These are phyloP conservation scores for Emys orbicularis DNA, from an alignment of 2,797 vertebrate species.

Conservation along the genomic window DNA sequence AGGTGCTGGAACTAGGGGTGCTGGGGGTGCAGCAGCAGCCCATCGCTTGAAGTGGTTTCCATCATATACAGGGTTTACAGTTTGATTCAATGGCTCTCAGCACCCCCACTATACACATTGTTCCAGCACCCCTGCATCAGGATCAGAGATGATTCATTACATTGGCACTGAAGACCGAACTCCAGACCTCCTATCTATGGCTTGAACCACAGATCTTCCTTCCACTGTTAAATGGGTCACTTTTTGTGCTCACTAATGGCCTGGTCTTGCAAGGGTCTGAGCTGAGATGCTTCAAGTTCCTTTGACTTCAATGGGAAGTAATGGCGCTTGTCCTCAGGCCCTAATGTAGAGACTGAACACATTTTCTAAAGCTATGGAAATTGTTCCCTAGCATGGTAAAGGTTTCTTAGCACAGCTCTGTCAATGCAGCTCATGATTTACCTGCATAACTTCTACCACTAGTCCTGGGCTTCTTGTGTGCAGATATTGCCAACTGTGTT, in stretches of 20 bases:
- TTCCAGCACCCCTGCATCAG: not conserved
- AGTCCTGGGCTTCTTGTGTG: not conserved
- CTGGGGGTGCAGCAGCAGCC: too few relatives aligned
- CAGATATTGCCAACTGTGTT: not conserved
- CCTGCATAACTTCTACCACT: not conserved
- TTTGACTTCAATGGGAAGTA: not conserved
- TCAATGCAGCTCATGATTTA: not conserved
- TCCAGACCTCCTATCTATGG: not conserved
- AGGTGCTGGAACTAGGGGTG: too few relatives aligned
- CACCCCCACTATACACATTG: not conserved
- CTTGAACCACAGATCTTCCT: not conserved
- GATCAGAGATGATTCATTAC: not conserved
- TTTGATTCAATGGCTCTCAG: too few relatives aligned
- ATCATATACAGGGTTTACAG: too few relatives aligned
- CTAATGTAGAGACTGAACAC: not conserved
- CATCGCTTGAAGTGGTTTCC: too few relatives aligned
- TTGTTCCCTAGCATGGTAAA: not conserved
- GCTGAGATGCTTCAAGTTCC: not conserved
- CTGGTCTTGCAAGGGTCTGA: not conserved
- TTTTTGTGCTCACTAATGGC: not conserved
- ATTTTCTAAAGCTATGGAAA: conserved; percentile 4
- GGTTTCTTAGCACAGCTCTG: not conserved
- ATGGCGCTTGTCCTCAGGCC: not conserved
- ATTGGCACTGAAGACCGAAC: not conserved
- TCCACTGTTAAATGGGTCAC: not conserved